These are phyloP conservation scores for Tetragonisca angustula DNA, from an alignment of 2,888 invertebrate species.

Conservation along the genomic window DNA sequence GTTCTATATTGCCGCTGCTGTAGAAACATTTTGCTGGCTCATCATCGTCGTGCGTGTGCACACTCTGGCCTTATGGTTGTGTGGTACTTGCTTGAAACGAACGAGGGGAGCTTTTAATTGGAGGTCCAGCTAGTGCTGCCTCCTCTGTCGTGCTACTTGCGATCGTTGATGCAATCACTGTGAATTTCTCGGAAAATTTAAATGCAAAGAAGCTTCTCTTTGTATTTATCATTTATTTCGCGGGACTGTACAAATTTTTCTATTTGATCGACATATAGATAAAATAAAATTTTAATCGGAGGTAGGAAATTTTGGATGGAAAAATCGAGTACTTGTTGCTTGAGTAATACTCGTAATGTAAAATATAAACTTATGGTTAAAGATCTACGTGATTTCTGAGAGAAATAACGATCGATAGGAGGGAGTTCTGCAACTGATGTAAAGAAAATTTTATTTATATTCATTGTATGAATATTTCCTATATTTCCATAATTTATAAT, in stretches of 20 bases:
- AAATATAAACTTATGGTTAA: not conserved
- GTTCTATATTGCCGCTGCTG: not conserved
- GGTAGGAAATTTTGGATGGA: not conserved
- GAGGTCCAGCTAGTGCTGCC: slow-evolving; percentile 53
- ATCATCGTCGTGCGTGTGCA: not conserved
- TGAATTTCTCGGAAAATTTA: not conserved
- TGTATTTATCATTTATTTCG: not conserved
- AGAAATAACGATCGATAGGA: not conserved
- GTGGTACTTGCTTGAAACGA: slow-evolving; percentile 15
- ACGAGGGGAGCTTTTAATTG: slow-evolving; percentile 35
- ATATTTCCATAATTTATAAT: not conserved
- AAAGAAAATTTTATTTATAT: not conserved
- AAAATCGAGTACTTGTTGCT: not conserved
- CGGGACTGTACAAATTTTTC: not conserved
- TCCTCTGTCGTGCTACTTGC: slow-evolving; percentile 14
- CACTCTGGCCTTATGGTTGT: slow-evolving; percentile 1
- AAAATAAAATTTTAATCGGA: not conserved
- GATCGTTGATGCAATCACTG: slow-evolving; percentile 12
- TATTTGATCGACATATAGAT: not conserved
- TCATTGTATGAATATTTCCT: not conserved
- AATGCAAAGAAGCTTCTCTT: not conserved
- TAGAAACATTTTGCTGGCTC: slow-evolving; percentile 22
- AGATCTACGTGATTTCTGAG: not conserved
- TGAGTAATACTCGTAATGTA: not conserved
- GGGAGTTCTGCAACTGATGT: not conserved